These are phyloP conservation scores for Sebastes oblongus DNA, from an alignment of 2,797 vertebrate genomes.

Conservation along the genomic window DNA sequence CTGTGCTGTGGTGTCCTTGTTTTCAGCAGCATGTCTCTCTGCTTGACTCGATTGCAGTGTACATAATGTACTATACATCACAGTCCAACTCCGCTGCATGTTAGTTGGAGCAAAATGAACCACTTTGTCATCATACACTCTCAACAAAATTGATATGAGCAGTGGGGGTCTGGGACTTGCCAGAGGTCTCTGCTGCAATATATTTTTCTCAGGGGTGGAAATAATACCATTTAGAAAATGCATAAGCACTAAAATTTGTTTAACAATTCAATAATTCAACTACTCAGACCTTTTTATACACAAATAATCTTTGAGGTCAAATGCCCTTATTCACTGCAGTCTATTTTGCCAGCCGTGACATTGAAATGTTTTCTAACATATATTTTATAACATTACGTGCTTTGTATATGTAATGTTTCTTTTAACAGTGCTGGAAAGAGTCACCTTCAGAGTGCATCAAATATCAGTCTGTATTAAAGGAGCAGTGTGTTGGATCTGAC, in stretches of 20 bases:
- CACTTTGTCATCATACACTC: background rate
- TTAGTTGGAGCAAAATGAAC: slow-evolving; percentile 8
- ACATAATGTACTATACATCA: slow-evolving; percentile 20
- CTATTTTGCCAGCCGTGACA: background rate
- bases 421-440: background rate
- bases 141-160: background rate
- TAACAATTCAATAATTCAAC: background rate
- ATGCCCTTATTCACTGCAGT: background rate
- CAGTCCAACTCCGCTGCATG: slow-evolving; percentile 12
- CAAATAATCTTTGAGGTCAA: background rate
- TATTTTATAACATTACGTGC: background rate
- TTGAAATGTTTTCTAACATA: background rate
- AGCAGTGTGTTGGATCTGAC: no score
- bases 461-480: background rate
- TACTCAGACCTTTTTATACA: background rate
- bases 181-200: background rate
- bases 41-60: slow-evolving; percentile 30
- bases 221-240: background rate
- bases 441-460: background rate
- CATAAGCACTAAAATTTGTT: background rate
- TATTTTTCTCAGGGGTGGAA: background rate
- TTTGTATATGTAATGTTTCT: background rate
- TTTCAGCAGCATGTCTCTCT: slow-evolving; percentile 32
- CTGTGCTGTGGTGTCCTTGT: slow-evolving; percentile 50
- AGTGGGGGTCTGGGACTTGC: background rate